These are phyloP conservation scores for Protobothrops flavoviridis DNA, from an alignment of 2,113 vertebrate species.

Conservation along the genomic window DNA sequence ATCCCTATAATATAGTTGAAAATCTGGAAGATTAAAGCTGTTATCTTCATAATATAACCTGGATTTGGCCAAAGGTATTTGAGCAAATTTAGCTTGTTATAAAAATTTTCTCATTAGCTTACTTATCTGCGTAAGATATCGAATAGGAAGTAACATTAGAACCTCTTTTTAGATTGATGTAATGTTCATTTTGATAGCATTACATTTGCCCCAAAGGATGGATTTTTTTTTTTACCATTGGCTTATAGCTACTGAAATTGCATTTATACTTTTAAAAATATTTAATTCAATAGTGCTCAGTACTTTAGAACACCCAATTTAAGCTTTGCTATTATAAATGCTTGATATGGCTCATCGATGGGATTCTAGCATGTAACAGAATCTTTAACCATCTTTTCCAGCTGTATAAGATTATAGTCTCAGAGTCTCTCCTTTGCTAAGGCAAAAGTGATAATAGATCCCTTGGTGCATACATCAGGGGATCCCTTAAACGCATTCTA, in stretches of 20 bases:
- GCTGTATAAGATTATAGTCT: background rate
- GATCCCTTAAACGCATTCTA: background rate
- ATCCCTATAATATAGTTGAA: background rate
- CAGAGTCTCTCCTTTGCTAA: background rate
- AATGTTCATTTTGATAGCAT: background rate
- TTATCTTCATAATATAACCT: background rate
- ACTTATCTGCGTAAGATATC: background rate
- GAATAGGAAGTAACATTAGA: background rate
- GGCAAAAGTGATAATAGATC: background rate
- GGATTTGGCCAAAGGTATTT: background rate
- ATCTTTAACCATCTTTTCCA: background rate
- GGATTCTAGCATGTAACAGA: background rate
- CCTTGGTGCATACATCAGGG: background rate
- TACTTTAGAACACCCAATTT: background rate
- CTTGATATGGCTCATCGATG: background rate
- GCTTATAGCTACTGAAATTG: background rate
- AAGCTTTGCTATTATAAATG: background rate
- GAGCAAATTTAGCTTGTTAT: background rate
- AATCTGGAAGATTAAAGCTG: background rate
- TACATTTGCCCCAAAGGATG: background rate
- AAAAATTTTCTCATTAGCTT: background rate
- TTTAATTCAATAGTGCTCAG: background rate
- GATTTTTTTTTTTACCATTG: background rate
- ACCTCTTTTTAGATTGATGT: background rate
- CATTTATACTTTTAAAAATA: background rate